These are phyloP conservation scores for Bombus confusus DNA, from an alignment of 1,140 invertebrate genomes.

Conservation along the genomic window DNA sequence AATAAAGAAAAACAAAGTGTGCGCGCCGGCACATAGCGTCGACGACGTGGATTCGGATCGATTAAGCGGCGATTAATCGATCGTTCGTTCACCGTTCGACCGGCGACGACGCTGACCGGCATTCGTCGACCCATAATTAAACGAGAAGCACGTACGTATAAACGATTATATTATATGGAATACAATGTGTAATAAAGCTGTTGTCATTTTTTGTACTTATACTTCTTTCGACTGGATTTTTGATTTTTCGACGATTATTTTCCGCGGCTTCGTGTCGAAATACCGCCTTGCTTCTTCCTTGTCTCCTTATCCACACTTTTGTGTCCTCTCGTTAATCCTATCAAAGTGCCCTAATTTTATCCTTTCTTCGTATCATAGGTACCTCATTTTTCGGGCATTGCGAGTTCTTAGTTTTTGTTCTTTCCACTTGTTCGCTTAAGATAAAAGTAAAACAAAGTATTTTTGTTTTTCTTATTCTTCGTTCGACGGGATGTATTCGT, in stretches of 20 bases:
- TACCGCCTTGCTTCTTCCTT: neutral
- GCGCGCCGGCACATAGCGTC: slow-evolving; percentile 4
- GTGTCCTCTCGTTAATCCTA: neutral
- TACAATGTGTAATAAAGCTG: slow-evolving; percentile 75
- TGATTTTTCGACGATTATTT: slow-evolving; percentile 54
- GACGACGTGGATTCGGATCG: slow-evolving; percentile 24
- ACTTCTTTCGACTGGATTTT: slow-evolving; percentile 65
- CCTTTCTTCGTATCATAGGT: neutral
- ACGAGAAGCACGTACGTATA: slow-evolving; percentile 66
- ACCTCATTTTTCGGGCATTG: neutral
- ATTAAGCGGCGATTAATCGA: slow-evolving; percentile 17
- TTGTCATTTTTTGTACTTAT: slow-evolving; percentile 80
- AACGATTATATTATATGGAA: slow-evolving; percentile 72
- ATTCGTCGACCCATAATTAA: slow-evolving; percentile 43
- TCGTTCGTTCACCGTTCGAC: slow-evolving; percentile 21
- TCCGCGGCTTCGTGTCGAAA: neutral
- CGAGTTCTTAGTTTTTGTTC: neutral
- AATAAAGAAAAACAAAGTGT: neutral
- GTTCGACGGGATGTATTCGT: neutral
- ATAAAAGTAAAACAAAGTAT: neutral
- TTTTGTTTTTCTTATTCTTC: neutral
- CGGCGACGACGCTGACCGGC: slow-evolving; percentile 34
- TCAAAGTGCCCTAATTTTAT: neutral
- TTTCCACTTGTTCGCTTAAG: neutral
- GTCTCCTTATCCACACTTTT: neutral